Conservation (phyloP, 2,797 vertebrate genomes). For the Pantherophis alleghaniensis region DNA sequence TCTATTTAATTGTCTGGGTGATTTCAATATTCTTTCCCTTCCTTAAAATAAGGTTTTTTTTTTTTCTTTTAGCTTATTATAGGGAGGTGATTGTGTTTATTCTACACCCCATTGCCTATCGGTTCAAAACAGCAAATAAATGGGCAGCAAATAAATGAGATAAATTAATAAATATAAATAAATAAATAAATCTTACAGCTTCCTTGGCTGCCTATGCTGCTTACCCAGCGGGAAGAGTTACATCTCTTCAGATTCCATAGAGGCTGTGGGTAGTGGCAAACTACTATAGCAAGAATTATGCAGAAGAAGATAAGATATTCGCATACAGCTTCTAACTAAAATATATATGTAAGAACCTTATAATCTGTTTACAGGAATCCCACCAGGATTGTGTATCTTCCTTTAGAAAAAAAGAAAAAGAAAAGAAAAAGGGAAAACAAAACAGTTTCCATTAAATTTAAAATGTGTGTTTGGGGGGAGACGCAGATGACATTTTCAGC, state of each 20-base stretch:
- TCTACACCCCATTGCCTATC: background rate
- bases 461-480: background rate
- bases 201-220: background rate
- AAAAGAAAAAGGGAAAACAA: background rate
- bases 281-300: background rate
- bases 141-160: background rate
- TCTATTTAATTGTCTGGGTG: background rate
- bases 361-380: background rate
- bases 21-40: background rate
- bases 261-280: background rate
- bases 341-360: background rate
- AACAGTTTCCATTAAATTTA: background rate
- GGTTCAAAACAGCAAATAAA: background rate
- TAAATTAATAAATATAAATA: background rate
- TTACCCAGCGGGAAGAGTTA: background rate
- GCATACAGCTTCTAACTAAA: background rate
- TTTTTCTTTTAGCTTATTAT: background rate
- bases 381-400: background rate
- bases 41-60: background rate
- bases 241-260: background rate
- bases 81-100: background rate
- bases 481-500: background rate
- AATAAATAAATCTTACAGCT: background rate
- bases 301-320: background rate
- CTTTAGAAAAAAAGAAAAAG: background rate